Base-by-base conservation (phyloP, 2,888 invertebrate genomes). In the Tupiocoris notatus region DNA sequence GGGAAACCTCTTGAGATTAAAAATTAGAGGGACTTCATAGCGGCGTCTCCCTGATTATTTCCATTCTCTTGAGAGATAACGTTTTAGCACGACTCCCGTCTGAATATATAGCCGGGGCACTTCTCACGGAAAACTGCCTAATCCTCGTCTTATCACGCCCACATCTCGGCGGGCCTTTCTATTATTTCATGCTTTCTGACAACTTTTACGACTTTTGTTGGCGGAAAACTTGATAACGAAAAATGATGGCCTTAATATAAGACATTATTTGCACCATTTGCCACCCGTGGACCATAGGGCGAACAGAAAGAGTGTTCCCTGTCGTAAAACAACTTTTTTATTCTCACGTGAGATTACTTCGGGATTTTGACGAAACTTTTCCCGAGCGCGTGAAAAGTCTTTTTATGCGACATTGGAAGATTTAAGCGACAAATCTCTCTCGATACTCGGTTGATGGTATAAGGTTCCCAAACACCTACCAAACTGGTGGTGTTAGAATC, bases 181-280 rank as follows among this genome's bases (percentile, higher is more conserved):
- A 66, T 66, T 66, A 66, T 66, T 66, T 66, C 66, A 66, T 54
- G 20, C 66, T 54, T 66, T 66, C 66, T 9, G 54, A 25, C 66
- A 66, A 66, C 66, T 66, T 66, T 66, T 18, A 66, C 66, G 66
- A 18, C 54, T 66, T n/a, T 66, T 25, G 66, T 66, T 25, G n/a
- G 66, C 7, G 9, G 18, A 66, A n/a, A n/a, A 66, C 66, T 66
- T 66, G 24, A 25, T 66, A 66, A 66, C 66, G 12, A 66, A 20
- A 54, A 25, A 20, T 25, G 66, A 66, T 25, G 25, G 66, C 66
- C 39, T 66, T 66, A 39, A n/a, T n/a, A n/a, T n/a, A n/a, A n/a
- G n/a, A n/a, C n/a, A 66, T 39, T 54, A 66, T 66, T 39, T 12
- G 39, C 39, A 39, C 3, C 39, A 12, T 39, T 39, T 39, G 6